Base-by-base conservation (phyloP, 2,113 vertebrate genomes). In the Oreotrochilus melanogaster region DNA sequence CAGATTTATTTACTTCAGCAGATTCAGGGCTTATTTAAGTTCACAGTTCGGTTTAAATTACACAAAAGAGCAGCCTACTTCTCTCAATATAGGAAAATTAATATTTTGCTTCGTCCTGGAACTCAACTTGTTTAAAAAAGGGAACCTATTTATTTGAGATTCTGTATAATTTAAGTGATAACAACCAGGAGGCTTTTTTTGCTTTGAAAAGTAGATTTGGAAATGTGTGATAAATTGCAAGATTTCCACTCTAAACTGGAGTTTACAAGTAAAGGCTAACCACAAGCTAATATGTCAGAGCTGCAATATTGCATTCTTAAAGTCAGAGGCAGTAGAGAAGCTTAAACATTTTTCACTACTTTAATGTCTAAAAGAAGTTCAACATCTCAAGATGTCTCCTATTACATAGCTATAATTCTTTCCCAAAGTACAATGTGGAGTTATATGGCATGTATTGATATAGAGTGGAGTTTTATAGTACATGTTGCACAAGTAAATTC, bases 391-490 rank as follows among this genome's bases (percentile, higher is more conserved):
- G 25, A 28, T 47, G 3, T 17, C 54, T 86, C 72, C 28, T 62
- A 45, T 51, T 35, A 42, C 62, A 33, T 54, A 75, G 69, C 83
- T 51, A 15, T 72, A 65, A 42, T 76, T 76, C 5, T 6, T 2
- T 8, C 71, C n/a, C 39, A 28, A 94, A 79, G 28, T 31, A 27
- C 24, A 58, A 1, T 9, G 14, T 31, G 43, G 3, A 27, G 31
- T 31, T 67, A 47, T 14, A 31, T 11, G 58, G 3, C 0, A 0
- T 1, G 1, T n/a, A 50, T n/a, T 71, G 42, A 60, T 60, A 37
- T 13, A 37, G 0, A 7, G 10, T 10, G 27, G 21, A 82, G 7
- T 54, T 79, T 35, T 35, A 42, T 8, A 37, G 14, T 39, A 16
- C 11, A 11, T 51, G 8, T 23, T 25, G 58, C 60, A 37, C 14